Evolutionary conservation across 92 coral and sea anemone species (phyloP).

Genomic region (Pocillopora grandis): DNA sequence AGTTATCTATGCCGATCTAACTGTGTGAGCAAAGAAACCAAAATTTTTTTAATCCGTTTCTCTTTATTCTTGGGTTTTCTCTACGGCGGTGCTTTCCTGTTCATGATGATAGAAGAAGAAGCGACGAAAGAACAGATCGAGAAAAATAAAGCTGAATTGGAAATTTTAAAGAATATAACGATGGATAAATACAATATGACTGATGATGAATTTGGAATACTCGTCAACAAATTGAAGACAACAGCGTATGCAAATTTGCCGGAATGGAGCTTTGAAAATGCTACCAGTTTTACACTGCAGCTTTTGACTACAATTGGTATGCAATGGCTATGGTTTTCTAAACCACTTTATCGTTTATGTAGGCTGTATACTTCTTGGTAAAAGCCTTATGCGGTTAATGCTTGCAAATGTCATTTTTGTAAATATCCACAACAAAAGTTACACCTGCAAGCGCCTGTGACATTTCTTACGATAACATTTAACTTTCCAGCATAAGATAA

Average conservation of each 20-base stretch:
- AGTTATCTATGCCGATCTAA: neutral
- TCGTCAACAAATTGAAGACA: conserved; percentile 4
- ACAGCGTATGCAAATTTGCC: neutral
- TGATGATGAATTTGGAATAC: conserved; percentile 15
- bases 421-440: too few relatives aligned
- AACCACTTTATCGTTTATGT: neutral
- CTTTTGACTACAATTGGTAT: conserved; percentile 62
- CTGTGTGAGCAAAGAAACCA: conserved; percentile 5
- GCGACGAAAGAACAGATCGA: conserved; percentile 2
- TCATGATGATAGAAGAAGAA: conserved; percentile 43
- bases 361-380: neutral
- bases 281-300: conserved; percentile 28
- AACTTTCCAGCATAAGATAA: too few relatives aligned
- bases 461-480: too few relatives aligned
- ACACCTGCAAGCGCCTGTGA: too few relatives aligned
- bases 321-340: neutral
- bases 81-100: conserved; percentile 33
- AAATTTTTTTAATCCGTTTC: conserved; percentile 23
- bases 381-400: neutral
- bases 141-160: neutral
- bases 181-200: conserved; percentile 27
- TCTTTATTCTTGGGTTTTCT: conserved; percentile 8
- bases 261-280: conserved; percentile 39
- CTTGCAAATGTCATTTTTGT: neutral
- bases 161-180: conserved; percentile 10